Evolutionary conservation across 92 coral and sea anemone species (phyloP).

Genomic region (Porites divaricata): DNA sequence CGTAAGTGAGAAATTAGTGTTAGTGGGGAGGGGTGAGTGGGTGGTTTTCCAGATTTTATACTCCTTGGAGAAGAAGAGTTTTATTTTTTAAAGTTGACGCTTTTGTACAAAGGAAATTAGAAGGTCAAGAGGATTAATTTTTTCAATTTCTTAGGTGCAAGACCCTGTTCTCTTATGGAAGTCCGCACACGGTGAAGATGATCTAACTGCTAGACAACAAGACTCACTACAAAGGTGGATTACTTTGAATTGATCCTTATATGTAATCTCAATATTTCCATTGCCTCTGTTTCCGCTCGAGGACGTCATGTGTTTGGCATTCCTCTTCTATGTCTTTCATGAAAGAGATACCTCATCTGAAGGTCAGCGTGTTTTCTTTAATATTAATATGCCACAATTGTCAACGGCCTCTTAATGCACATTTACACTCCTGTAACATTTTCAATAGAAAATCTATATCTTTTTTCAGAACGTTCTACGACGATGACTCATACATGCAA

Average conservation of each 20-base stretch:
- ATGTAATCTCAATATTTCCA: not conserved
- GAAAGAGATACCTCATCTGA: too few species aligned
- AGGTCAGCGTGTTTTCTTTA: too few species aligned
- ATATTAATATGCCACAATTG: too few species aligned
- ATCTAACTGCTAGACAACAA: not conserved
- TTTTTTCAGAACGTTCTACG: not conserved
- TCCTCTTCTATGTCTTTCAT: not conserved
- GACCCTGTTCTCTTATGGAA: conserved; percentile 89
- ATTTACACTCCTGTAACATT: too few species aligned
- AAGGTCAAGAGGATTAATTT: not conserved
- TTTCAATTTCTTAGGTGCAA: conserved; percentile 59
- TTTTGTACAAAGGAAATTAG: not conserved
- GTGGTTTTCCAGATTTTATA: too few species aligned
- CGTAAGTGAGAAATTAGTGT: too few species aligned
- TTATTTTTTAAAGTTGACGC: too few species aligned
- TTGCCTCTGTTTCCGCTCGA: not conserved
- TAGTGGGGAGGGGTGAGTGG: too few species aligned
- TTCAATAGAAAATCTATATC: not conserved
- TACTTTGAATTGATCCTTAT: not conserved
- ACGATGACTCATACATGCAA: conserved; percentile 1
- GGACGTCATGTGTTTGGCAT: not conserved
- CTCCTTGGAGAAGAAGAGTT: too few species aligned
- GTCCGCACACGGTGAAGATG: conserved; percentile 47
- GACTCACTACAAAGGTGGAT: conserved; percentile 11
- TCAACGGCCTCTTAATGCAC: too few species aligned